A percentile compares a stretch with the other conserved stretches of the same genome.
phyloP scores from a whole-genome alignment of 2,888 invertebrate species.

The Argynnis bischoffii region DNA sequence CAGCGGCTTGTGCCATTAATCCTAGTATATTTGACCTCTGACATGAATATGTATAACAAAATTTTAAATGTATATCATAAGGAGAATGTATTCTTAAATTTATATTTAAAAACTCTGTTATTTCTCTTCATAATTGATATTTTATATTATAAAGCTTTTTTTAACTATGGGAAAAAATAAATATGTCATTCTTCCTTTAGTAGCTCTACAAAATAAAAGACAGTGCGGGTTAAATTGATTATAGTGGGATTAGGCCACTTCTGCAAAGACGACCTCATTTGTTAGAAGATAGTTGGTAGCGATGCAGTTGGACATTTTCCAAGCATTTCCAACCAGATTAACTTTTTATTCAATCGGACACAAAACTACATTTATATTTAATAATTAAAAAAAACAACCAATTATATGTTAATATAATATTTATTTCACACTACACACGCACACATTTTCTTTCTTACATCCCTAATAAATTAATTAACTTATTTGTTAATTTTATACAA shows the following conservation, averaged over 20 bases:
- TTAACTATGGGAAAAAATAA: background rate
- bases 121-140: too few species aligned
- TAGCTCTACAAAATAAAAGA: constrained; percentile 21
- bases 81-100: background rate
- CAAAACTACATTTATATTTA: constrained; percentile 39
- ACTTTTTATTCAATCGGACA: constrained; percentile 47
- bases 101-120: background rate
- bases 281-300: constrained; percentile 53
- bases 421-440: constrained; percentile 71
- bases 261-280: constrained; percentile 50
- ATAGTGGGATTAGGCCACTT: constrained; percentile 42
- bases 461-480: constrained; percentile 66
- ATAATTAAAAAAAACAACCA: constrained; percentile 45
- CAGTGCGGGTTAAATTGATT: constrained; percentile 34
- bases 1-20: constrained; percentile 17
- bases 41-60: background rate
- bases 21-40: constrained; percentile 3
- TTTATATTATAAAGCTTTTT: background rate
- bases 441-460: constrained; percentile 59
- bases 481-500: constrained; percentile 82
- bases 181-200: constrained; percentile 7
- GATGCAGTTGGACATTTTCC: constrained; percentile 66
- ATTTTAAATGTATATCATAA: background rate
- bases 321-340: constrained; percentile 52
- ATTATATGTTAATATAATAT: constrained; percentile 46